A percentile compares a stretch with the other conserved stretches of the same genome.
Conservation (phyloP, 2,797 vertebrate genomes). For the Alectoris magna region DNA sequence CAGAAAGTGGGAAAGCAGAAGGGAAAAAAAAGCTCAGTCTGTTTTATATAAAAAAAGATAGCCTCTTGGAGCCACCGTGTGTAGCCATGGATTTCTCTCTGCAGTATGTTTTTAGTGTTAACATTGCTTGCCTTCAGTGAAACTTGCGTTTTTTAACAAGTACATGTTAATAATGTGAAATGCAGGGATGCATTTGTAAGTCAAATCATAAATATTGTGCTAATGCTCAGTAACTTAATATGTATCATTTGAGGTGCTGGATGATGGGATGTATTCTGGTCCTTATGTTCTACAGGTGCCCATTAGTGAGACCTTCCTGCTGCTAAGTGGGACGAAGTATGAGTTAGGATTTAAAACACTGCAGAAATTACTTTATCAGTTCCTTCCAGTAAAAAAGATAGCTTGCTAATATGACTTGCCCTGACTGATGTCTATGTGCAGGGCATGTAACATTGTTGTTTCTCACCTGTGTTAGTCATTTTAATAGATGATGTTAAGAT, state of each 20-base stretch:
- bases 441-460: slow-evolving; percentile 12
- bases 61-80: slow-evolving; percentile 37
- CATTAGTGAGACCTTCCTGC: slow-evolving; percentile 72
- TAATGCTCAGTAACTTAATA: neutral
- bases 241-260: neutral
- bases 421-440: neutral
- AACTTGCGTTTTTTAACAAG: neutral
- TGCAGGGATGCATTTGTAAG: neutral
- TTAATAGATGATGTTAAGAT: slow-evolving; percentile 40
- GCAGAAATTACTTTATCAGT: slow-evolving; percentile 59
- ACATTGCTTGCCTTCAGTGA: neutral
- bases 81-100: slow-evolving; percentile 45
- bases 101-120: slow-evolving; percentile 44
- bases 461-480: slow-evolving; percentile 15
- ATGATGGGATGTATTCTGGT: slow-evolving; percentile 40
- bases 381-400: slow-evolving; percentile 46
- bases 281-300: slow-evolving; percentile 66
- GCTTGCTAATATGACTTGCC: slow-evolving; percentile 3
- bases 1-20: slow-evolving; percentile 65
- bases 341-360: slow-evolving; percentile 52
- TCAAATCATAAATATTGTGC: slow-evolving; percentile 26
- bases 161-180: neutral
- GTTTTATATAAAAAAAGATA: slow-evolving; percentile 69
- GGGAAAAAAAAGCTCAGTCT: slow-evolving; percentile 53
- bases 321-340: slow-evolving; percentile 53